A percentile compares a stretch with the other conserved stretches of the same genome.
Evolutionary conservation across 1,140 invertebrate species (phyloP).

Genomic region (Drosophila tsacasi): DNA sequence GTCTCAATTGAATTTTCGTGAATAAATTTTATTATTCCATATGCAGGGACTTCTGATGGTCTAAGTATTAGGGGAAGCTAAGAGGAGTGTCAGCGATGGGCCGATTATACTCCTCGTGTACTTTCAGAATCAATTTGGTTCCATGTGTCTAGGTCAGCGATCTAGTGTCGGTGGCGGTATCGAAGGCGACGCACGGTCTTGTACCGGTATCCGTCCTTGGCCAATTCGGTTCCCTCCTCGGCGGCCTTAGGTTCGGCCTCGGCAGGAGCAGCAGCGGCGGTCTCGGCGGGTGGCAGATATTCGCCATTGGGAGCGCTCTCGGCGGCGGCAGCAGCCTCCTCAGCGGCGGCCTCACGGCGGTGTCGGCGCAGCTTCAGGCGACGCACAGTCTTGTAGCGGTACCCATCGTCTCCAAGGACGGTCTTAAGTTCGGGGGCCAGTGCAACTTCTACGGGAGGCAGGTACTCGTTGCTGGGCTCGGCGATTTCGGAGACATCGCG

Average conservation of each 20-base stretch:
- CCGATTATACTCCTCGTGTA: conserved; percentile 36
- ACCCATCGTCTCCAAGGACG: conserved; percentile 70
- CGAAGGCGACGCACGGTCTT: conserved; percentile 78
- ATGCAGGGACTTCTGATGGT: conserved; percentile 48
- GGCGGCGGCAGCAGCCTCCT: conserved; percentile 46
- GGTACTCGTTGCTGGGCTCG: conserved; percentile 68
- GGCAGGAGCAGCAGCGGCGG: conserved; percentile 15
- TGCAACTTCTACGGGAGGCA: conserved; percentile 75
- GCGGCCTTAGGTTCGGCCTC: conserved; percentile 44
- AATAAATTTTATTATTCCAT: conserved; percentile 81
- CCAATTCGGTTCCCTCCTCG: conserved; percentile 70
- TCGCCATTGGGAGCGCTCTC: conserved; percentile 62
- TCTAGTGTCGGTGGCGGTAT: conserved; percentile 77
- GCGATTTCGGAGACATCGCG: conserved; percentile 76
- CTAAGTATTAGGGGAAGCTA: conserved; percentile 24
- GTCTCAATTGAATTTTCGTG: conserved; percentile 45
- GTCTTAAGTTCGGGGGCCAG: conserved; percentile 75
- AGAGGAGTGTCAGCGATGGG: background rate
- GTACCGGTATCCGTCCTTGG: conserved; percentile 79
- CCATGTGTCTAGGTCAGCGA: conserved; percentile 55
- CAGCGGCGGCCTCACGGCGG: conserved; percentile 64
- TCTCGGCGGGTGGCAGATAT: conserved; percentile 72
- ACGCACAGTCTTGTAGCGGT: conserved; percentile 78
- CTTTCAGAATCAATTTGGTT: conserved; percentile 80
- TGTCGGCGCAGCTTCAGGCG: conserved; percentile 75